Conservation (phyloP, 2,113 vertebrate genomes). For the Cochlearius cochlearius region DNA sequence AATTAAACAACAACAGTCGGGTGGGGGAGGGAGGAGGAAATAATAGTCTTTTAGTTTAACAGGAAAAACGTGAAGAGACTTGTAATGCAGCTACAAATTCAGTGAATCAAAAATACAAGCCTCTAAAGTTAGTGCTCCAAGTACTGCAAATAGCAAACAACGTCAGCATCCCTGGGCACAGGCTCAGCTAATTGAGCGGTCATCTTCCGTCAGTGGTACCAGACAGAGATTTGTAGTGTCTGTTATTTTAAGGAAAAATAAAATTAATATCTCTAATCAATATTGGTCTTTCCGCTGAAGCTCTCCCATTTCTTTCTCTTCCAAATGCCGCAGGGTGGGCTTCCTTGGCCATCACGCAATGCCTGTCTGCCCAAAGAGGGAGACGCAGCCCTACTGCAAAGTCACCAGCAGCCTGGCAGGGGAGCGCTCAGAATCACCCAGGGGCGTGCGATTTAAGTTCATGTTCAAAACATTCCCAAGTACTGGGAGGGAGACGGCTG, state of each 20-base stretch:
- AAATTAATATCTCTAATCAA: not conserved
- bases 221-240: not conserved
- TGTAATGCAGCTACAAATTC: not conserved
- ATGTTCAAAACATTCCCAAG: not conserved
- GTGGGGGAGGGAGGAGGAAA: not conserved
- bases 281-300: not conserved
- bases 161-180: rapidly evolving
- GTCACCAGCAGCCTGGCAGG: not conserved
- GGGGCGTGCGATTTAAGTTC: not conserved
- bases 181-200: not conserved
- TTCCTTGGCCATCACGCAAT: not conserved
- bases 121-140: not conserved
- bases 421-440: rapidly evolving
- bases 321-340: not conserved
- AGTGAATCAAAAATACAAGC: not conserved
- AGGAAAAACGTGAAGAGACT: not conserved
- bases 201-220: not conserved
- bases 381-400: not conserved
- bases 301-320: not conserved
- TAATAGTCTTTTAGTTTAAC: slow-evolving; percentile 31
- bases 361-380: not conserved
- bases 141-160: not conserved
- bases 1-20: slow-evolving; percentile 51
- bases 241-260: not conserved
- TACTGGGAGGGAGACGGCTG: not conserved